A percentile compares a stretch with the other conserved stretches of the same genome.
phyloP scores from a whole-genome alignment of 1,140 invertebrate species.

The Orchesella cincta region DNA sequence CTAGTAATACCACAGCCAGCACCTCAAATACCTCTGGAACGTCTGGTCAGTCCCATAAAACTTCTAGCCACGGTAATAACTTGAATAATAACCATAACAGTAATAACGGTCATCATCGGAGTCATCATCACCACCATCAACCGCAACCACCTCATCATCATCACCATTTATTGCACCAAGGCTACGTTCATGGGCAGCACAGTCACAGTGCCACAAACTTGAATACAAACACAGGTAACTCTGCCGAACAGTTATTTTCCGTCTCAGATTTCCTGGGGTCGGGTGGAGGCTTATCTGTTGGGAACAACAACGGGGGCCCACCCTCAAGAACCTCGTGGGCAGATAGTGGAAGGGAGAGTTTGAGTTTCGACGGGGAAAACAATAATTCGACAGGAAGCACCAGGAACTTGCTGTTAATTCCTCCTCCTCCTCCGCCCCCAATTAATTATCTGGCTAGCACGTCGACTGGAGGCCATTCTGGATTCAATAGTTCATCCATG shows the following conservation, averaged over 20 bases:
- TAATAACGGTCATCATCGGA: constrained; percentile 1
- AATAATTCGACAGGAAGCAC: constrained; percentile 42
- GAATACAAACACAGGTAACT: constrained; percentile 18
- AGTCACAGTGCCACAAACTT: constrained; percentile 26
- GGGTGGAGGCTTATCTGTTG: neutral
- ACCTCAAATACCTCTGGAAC: constrained; percentile 34
- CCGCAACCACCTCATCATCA: neutral
- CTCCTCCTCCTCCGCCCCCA: constrained; percentile 42
- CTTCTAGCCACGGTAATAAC: neutral
- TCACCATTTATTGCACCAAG: constrained; percentile 10
- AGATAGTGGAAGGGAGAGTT: constrained; percentile 48
- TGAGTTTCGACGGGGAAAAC: constrained; percentile 50
- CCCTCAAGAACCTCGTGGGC: constrained; percentile 43
- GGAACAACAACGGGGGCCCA: constrained; percentile 21
- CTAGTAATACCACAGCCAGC: constrained; percentile 37
- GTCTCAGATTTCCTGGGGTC: constrained; percentile 40
- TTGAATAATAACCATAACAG: constrained; percentile 20
- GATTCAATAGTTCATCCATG: neutral
- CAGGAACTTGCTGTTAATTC: constrained; percentile 42
- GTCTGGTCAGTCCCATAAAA: constrained; percentile 14
- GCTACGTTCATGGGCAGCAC: constrained; percentile 17
- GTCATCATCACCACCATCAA: constrained; percentile 2
- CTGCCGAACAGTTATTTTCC: constrained; percentile 36
- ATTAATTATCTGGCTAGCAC: constrained; percentile 35
- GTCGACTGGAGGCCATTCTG: constrained; percentile 5